Conservation (phyloP, 1,140 invertebrate genomes). For the Oscheius sp. region DNA sequence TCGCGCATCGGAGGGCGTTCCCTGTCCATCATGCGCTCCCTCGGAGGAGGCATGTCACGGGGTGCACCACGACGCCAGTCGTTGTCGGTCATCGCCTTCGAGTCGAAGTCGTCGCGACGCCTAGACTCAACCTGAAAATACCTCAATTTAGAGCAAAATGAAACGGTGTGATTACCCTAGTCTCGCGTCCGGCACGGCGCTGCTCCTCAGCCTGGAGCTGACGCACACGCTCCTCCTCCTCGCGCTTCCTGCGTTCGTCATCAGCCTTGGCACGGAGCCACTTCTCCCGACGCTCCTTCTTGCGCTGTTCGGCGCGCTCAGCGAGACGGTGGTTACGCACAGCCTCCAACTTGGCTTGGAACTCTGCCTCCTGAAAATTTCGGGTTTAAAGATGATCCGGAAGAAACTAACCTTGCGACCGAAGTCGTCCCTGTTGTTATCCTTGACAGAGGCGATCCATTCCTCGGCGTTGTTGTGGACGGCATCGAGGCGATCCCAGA, state of each 20-base stretch:
- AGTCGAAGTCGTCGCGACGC: background rate
- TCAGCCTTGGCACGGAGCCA: constrained; percentile 30
- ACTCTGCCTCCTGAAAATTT: constrained; percentile 9
- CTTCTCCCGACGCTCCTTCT: constrained; percentile 39
- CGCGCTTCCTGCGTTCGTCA: constrained; percentile 45
- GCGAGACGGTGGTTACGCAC: constrained; percentile 37
- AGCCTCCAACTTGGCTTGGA: constrained; percentile 38
- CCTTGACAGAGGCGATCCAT: constrained; percentile 48
- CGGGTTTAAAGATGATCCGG: background rate
- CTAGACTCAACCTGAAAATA: background rate
- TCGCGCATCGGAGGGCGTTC: background rate
- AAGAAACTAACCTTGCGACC: constrained; percentile 21
- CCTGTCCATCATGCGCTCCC: background rate
- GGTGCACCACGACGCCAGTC: constrained; percentile 5
- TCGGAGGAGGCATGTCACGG: background rate
- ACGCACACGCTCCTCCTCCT: constrained; percentile 46
- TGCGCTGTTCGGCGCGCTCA: constrained; percentile 38
- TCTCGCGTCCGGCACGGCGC: background rate
- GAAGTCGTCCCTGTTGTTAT: constrained; percentile 45
- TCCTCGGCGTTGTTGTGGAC: constrained; percentile 44
- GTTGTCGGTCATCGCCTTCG: constrained; percentile 13
- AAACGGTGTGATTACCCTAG: background rate
- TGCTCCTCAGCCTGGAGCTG: constrained; percentile 6
- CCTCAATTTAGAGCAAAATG: background rate
- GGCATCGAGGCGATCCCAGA: constrained; percentile 42